Evolutionary conservation across 1,140 invertebrate genomes (phyloP).

Genomic region (Ylistrum balloti): DNA sequence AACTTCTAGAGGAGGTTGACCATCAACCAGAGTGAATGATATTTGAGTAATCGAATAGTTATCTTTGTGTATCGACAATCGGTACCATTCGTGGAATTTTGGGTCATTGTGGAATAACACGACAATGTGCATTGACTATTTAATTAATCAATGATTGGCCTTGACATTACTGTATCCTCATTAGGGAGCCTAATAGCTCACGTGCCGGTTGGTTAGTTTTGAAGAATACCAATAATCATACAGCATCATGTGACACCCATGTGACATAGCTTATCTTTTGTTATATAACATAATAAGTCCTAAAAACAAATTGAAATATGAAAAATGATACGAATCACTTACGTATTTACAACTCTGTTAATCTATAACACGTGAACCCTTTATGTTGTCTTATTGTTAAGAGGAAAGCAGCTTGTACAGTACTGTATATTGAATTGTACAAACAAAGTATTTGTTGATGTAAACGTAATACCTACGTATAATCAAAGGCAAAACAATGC

Average conservation of each 20-base stretch:
- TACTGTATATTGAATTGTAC: too few relatives aligned
- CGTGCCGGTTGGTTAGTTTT: background rate
- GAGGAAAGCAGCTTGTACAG: too few relatives aligned
- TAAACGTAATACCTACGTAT: background rate
- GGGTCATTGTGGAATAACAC: background rate
- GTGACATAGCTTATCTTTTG: background rate
- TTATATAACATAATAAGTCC: background rate
- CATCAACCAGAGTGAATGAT: background rate
- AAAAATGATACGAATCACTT: background rate
- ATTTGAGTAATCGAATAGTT: background rate
- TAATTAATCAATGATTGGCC: background rate
- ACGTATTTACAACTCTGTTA: too few relatives aligned
- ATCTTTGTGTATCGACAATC: background rate
- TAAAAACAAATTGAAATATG: background rate
- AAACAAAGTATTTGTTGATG: background rate
- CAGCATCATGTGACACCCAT: background rate
- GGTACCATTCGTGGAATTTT: background rate
- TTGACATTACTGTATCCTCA: background rate
- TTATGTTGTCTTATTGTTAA: too few relatives aligned
- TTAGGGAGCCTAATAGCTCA: background rate
- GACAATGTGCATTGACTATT: constrained; percentile 18
- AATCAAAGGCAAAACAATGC: background rate
- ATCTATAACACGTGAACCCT: background rate
- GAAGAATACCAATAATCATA: background rate
- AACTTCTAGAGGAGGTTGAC: background rate